phyloP scores from a whole-genome alignment of 2,113 vertebrate genomes.

The Pachypanchax playfairii region DNA sequence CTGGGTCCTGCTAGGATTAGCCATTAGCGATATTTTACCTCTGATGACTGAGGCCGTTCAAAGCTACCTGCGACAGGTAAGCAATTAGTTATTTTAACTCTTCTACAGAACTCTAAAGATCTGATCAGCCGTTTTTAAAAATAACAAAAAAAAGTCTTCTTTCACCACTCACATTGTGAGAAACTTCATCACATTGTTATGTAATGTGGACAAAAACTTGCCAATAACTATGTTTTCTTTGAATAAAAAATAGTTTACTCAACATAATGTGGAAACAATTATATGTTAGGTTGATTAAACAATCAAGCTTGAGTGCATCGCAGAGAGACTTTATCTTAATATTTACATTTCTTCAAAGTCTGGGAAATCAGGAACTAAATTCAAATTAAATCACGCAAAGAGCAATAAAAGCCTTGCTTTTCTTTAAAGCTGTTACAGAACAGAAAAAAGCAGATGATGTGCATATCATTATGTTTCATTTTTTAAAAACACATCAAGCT shows the following conservation, averaged over 20 bases:
- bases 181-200: slow-evolving; percentile 12
- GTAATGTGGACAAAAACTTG: slow-evolving; percentile 5
- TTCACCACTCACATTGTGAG: too few relatives aligned
- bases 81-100: too few relatives aligned
- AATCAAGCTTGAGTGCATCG: slow-evolving; percentile 30
- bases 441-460: slow-evolving; percentile 5
- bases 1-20: too few relatives aligned
- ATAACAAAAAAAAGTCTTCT: too few relatives aligned
- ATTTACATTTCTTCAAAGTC: slow-evolving; percentile 33
- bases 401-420: slow-evolving; percentile 3
- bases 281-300: slow-evolving; percentile 35
- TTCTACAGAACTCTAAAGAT: too few relatives aligned
- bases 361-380: slow-evolving; percentile 14
- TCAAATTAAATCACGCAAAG: not conserved
- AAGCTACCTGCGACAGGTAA: too few relatives aligned
- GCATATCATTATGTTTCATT: slow-evolving; percentile 2
- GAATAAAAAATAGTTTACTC: slow-evolving; percentile 28
- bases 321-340: slow-evolving; percentile 34
- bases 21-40: too few relatives aligned
- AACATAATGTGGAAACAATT: slow-evolving; percentile 24
- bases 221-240: slow-evolving; percentile 16
- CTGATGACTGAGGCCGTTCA: too few relatives aligned
- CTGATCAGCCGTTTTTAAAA: too few relatives aligned
- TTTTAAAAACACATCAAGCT: slow-evolving; percentile 2
- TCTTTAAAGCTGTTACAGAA: not conserved